Evolutionary conservation across 2,888 invertebrate genomes (phyloP), one percentile per base, ranked within the genome.

Genomic region (Aelia acuminata): DNA sequence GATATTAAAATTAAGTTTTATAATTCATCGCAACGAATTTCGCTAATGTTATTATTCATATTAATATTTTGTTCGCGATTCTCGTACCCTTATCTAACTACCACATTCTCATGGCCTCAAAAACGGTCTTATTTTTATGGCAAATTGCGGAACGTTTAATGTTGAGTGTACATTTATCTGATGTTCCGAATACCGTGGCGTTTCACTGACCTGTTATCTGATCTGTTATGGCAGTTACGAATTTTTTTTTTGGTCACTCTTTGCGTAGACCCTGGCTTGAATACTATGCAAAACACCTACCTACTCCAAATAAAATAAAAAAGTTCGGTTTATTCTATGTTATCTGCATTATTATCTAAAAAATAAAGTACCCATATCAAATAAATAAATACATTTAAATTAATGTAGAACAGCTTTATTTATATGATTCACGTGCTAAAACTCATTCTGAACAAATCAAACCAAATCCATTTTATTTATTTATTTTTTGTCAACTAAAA

Each of bases 231-330:
- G 13, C 13, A 13, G 57, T n/a, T 22, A 53, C 7, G 22, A 8
- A 1, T 53, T 57, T 57, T 26, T 50, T 20, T 50, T 53, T 53
- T n/a, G n/a, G 53, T 26, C 26, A 0, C 26, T 26, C 26, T 57
- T 57, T 26, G 26, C 11, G 4, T 26, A 26, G 57, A 53, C 57
- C 57, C 13, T 53, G 53, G 53, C 11, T 57, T 26, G 57, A 26
- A 57, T 57, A n/a, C n/a, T 13, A 26, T 57, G 13, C 13, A 3
- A 8, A 11, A 11, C 57, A 57, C 18, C 13, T 3, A 26, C 11
- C 3, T 53, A 1, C 8, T n/a, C 1, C 8, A 10, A n/a, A 1
- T 2, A n/a, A 53, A n/a, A n/a, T n/a, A n/a, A n/a, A n/a, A n/a
- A n/a, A n/a, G n/a, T n/a, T n/a, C n/a, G n/a, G n/a, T n/a, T n/a